Base-by-base conservation (phyloP, 2,888 invertebrate genomes). In the Noctua janthina region DNA sequence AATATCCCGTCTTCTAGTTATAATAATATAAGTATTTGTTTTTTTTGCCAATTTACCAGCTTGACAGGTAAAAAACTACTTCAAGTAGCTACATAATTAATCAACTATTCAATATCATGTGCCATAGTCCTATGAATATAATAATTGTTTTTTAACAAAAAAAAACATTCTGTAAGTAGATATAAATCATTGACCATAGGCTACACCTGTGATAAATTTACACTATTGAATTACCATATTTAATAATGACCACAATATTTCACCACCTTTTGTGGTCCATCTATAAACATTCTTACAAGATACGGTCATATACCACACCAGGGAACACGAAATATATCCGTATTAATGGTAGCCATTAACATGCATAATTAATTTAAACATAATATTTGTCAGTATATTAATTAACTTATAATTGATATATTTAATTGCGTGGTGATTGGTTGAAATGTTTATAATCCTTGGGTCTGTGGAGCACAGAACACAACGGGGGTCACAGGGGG, bases 291-390 rank as follows among this genome's bases (percentile, higher is more conserved):
- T 70, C 71, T 39, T 76, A 54, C 5, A 29, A 78, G 70, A n/a
- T 62, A 59, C 23, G 67, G 56, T 56, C 76, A 56, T 59, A 62
- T 62, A 74, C 66, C 79, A 76, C 51, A 49, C 10, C 29, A 17
- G 20, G 64, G 17, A 71, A 29, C 67, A 87, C 62, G 29, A 73
- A 62, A 79, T 71, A 73, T 80, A 76, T 70, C 35, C 49, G 51
- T 74, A 76, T 81, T 76, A 80, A 87, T 83, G 17, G 54, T 23
- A 6, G 17, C 43, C 20, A 84, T 89, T 74, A 82, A 73, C 71
- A 87, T 81, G 81, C 76, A 64, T 76, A 68, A 79, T 86, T 88
- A 75, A 89, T 87, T 71, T 78, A 78, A 72, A 76, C 76, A 79
- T 51, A 76, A 69, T 39, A 35, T 64, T 76, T 78, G 76, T 84